Evolutionary conservation across 2,113 vertebrate genomes (phyloP), one percentile per base, ranked within the genome.

Genomic region (Hyperopisus bebe): DNA sequence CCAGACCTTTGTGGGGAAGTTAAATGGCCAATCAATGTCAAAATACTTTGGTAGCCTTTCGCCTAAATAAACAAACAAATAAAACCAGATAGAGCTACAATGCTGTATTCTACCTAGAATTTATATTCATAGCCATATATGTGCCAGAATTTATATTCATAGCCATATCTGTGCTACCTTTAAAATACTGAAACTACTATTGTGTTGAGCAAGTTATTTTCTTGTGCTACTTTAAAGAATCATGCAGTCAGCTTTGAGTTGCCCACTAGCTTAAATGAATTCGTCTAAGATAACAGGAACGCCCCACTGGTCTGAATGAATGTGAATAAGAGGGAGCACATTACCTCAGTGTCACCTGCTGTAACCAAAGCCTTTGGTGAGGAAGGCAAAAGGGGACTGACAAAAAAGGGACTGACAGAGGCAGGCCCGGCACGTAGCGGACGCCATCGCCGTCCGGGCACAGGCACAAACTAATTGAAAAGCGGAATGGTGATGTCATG

Each of bases 401-500:
- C 44, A 77, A 84, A 6, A 84, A 82, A 88, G 88, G n/a, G n/a
- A n/a, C n/a, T n/a, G n/a, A 89, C 87, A 90, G 91, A 90, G 91
- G 92, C 70, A 91, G 89, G 89, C 90, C 89, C 53, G 74, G 89
- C 87, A 90, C 87, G n/a, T 70, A 89, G 92, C 91, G 91, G 90
- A 90, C 91, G 88, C 89, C 90, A 89, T 88, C 91, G 88, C 90
- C 31, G 74, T 74, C 66, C 50, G 89, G 87, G 88, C 88, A 42
- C 11, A 90, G 90, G 90, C 87, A 89, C 90, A 91, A 91, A 92
- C 91, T 89, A 88, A 74, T 58, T 90, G 80, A 91, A 90, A 91
- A 92, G 89, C 88, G 80, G 86, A 77, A 89, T 88, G 83, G 86
- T 93, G 92, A 94, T 92, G 92, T 94, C 92, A 94, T 92, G 89